A percentile compares a stretch with the other conserved stretches of the same genome.
Evolutionary conservation across 2,797 vertebrate genomes (phyloP).

Genomic region (Antrozous pallidus): DNA sequence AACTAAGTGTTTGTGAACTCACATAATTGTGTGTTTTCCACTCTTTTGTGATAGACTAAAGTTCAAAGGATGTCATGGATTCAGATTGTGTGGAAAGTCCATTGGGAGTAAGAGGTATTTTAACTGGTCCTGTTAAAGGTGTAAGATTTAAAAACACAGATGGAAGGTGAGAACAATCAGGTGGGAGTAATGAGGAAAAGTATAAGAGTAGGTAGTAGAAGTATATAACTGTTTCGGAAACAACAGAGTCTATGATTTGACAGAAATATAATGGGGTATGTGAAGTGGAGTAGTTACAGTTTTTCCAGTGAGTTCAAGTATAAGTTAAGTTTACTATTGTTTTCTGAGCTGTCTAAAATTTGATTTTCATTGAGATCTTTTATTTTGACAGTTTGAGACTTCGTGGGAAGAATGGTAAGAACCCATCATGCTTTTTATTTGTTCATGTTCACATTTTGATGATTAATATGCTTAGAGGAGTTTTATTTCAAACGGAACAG

Average conservation of each 20-base stretch:
- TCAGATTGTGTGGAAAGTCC: not conserved
- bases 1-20: not conserved
- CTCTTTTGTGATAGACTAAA: not conserved
- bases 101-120: not conserved
- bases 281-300: not conserved
- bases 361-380: conserved; percentile 54
- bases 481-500: conserved; percentile 20
- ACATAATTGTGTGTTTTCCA: not conserved
- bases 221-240: not conserved
- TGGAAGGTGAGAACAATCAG: not conserved
- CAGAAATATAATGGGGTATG: not conserved
- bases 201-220: not conserved
- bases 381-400: conserved; percentile 70
- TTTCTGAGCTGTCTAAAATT: conserved; percentile 32
- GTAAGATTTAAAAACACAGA: conserved; percentile 14
- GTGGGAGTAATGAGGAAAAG: not conserved
- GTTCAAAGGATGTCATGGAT: not conserved
- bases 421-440: not conserved
- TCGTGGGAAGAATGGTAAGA: conserved; percentile 73
- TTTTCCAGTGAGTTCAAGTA: not conserved
- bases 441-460: conserved; percentile 21
- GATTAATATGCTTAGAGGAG: not conserved
- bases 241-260: not conserved
- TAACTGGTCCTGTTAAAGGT: not conserved
- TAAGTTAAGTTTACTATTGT: not conserved